phyloP scores from a whole-genome alignment of 2,888 invertebrate species.

The Phalangium opilio region DNA sequence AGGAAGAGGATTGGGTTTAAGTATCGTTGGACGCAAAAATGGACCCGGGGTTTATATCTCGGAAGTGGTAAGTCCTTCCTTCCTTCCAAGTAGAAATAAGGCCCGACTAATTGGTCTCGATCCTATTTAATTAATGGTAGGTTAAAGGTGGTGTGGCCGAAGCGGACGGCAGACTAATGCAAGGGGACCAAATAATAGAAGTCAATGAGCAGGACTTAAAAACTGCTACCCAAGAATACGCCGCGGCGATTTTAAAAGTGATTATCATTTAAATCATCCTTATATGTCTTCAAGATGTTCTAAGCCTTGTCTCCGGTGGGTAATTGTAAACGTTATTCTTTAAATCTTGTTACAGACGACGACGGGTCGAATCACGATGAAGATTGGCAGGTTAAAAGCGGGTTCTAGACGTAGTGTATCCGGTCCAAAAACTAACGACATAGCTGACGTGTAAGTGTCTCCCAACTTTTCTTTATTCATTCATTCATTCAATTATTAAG shows the following conservation, averaged over 20 bases:
- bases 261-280: background rate
- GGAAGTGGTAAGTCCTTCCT: conserved; percentile 53
- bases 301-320: background rate
- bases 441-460: too few relatives aligned
- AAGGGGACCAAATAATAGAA: conserved; percentile 75
- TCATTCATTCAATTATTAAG: too few relatives aligned
- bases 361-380: conserved; percentile 62
- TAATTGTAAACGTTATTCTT: background rate
- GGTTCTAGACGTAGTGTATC: conserved; percentile 15
- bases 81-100: background rate
- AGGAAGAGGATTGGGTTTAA: conserved; percentile 73
- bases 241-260: conserved; percentile 69
- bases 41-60: conserved; percentile 70
- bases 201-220: conserved; percentile 76
- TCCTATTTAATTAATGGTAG: conserved; percentile 36
- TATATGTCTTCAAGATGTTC: too few relatives aligned
- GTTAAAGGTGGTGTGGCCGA: conserved; percentile 70
- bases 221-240: conserved; percentile 55
- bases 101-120: too few relatives aligned
- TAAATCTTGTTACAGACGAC: conserved; percentile 40
- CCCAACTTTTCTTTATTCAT: too few relatives aligned
- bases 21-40: conserved; percentile 60
- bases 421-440: too few relatives aligned
- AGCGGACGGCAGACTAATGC: conserved; percentile 70
- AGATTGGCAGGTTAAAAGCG: conserved; percentile 65